Evolutionary conservation across 2,888 invertebrate genomes (phyloP).

Genomic region (Diloba caeruleocephala): DNA sequence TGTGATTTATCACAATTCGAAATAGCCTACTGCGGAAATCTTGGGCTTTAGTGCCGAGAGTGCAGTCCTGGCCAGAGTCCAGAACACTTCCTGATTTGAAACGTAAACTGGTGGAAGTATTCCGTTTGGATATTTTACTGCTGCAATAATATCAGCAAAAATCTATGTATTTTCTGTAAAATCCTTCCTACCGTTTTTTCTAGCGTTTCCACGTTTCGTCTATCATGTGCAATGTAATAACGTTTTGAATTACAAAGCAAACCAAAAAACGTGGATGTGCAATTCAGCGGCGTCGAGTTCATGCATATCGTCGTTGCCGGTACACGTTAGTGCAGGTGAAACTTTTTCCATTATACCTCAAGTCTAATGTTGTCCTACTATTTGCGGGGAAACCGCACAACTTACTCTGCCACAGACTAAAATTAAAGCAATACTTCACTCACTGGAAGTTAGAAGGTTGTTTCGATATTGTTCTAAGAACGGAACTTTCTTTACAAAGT

Average conservation of each 20-base stretch:
- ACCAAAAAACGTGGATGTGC: constrained; percentile 36
- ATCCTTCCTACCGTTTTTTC: background rate
- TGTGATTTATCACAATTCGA: constrained; percentile 15
- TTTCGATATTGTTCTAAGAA: constrained; percentile 50
- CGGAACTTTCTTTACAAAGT: constrained; percentile 54
- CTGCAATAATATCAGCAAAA: constrained; percentile 19
- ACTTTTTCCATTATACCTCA: constrained; percentile 43
- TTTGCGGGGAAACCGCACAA: constrained; percentile 34
- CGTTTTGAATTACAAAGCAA: constrained; percentile 24
- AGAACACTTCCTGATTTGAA: constrained; percentile 52
- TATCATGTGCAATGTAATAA: constrained; percentile 18
- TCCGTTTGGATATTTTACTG: constrained; percentile 41
- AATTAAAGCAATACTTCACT: constrained; percentile 52
- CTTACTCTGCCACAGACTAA: constrained; percentile 34
- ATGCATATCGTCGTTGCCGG: constrained; percentile 25
- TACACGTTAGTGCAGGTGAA: constrained; percentile 20
- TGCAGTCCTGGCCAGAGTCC: constrained; percentile 65
- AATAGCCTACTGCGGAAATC: constrained; percentile 26
- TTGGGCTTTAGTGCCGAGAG: constrained; percentile 47
- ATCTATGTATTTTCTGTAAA: constrained; percentile 8
- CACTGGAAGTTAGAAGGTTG: constrained; percentile 42
- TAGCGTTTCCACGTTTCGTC: constrained; percentile 4
- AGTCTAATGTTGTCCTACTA: constrained; percentile 32
- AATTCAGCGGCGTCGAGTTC: constrained; percentile 23
- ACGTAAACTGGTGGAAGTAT: constrained; percentile 64